phyloP scores from a whole-genome alignment of 1,140 invertebrate genomes.

The Sitophilus oryzae region DNA sequence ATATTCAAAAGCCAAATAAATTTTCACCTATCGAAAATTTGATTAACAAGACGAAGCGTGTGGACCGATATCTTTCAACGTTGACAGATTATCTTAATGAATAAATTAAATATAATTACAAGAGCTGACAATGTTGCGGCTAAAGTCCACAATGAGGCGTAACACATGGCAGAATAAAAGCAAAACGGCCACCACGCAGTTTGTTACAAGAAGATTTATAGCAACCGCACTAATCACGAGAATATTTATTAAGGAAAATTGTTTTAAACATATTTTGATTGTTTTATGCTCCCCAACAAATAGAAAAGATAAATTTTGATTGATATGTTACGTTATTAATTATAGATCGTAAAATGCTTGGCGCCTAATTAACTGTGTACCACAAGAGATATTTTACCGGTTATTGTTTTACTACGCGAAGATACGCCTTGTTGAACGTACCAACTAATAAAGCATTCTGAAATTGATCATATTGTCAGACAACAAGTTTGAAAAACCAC shows the following conservation, averaged over 20 bases:
- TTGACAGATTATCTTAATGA: constrained; percentile 23
- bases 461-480: too few relatives aligned
- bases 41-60: not conserved
- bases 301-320: constrained; percentile 3
- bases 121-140: constrained; percentile 17
- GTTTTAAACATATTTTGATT: constrained; percentile 23
- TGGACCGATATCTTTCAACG: constrained; percentile 6
- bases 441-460: too few relatives aligned
- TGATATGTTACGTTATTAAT: constrained; percentile 4
- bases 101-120: constrained; percentile 24
- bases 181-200: constrained; percentile 18
- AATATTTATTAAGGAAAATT: constrained; percentile 24
- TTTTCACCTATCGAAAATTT: constrained; percentile 10
- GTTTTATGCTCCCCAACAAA: constrained; percentile 13
- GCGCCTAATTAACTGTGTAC: not conserved
- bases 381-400: not conserved
- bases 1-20: not conserved
- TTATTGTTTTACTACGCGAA: not conserved
- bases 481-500: too few relatives aligned
- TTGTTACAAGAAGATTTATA: constrained; percentile 24
- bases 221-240: constrained; percentile 21
- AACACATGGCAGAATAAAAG: constrained; percentile 22
- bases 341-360: constrained; percentile 2
- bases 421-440: not conserved
- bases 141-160: constrained; percentile 19